These are phyloP conservation scores for Eulemur rufifrons DNA, from an alignment of 2,113 vertebrate species.

Conservation along the genomic window DNA sequence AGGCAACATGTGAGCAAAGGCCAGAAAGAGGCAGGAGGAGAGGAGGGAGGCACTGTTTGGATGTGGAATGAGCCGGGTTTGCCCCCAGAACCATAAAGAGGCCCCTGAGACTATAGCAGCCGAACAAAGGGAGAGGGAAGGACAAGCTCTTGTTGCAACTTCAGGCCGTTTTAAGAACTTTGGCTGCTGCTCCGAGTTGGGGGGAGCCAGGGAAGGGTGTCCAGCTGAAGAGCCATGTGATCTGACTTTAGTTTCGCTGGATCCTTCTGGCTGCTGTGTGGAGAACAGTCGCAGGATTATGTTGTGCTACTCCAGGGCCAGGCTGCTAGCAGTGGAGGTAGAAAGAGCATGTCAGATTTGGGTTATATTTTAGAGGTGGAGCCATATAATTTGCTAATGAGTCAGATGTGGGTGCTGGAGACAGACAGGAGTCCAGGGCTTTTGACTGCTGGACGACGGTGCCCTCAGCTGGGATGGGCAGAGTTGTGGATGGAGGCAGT, in stretches of 20 bases:
- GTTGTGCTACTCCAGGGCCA: background rate
- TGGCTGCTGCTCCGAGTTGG: background rate
- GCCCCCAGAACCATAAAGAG: accelerated
- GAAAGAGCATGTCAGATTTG: background rate
- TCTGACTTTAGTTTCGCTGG: background rate
- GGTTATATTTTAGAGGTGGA: background rate
- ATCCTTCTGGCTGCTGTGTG: background rate
- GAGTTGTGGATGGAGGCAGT: background rate
- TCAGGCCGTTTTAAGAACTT: background rate
- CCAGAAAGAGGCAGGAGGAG: accelerated
- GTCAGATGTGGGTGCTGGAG: background rate
- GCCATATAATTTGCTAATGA: background rate
- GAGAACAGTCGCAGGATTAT: background rate
- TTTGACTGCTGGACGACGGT: no score
- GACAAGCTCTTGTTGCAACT: background rate
- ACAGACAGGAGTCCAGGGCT: background rate
- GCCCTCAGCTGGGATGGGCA: background rate
- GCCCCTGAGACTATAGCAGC: no score
- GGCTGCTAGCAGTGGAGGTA: background rate
- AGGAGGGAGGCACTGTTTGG: background rate
- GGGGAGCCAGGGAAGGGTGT: background rate
- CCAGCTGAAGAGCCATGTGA: background rate
- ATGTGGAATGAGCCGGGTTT: background rate
- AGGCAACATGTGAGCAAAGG: background rate
- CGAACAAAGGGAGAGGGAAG: background rate